Conservation (phyloP, 2,888 invertebrate species). For the Steinernema hermaphroditum region DNA sequence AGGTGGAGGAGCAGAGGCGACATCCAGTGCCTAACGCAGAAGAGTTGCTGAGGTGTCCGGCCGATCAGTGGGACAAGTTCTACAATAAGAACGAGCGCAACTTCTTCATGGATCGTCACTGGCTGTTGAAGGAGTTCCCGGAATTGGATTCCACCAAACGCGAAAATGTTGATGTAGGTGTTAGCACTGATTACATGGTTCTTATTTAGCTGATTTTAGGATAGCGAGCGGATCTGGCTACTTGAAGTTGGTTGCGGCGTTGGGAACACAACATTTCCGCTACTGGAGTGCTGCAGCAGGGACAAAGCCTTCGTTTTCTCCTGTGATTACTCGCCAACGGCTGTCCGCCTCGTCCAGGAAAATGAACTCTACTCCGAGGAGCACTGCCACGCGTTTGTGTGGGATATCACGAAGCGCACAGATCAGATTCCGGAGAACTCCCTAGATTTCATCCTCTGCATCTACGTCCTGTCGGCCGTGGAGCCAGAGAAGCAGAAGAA, state of each 20-base stretch:
- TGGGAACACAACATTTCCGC: constrained; percentile 92
- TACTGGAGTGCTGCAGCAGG: constrained; percentile 74
- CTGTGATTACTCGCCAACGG: constrained; percentile 87
- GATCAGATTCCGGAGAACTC: constrained; percentile 71
- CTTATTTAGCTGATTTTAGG: constrained; percentile 11
- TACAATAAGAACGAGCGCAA: constrained; percentile 62
- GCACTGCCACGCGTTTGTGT: constrained; percentile 84
- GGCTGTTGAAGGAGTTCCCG: constrained; percentile 95
- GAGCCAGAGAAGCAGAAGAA: constrained; percentile 80
- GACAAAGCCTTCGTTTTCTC: constrained; percentile 79
- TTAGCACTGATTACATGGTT: too few species aligned
- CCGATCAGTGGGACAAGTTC: constrained; percentile 64
- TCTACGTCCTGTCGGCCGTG: constrained; percentile 93
- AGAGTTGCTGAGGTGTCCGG: constrained; percentile 48
- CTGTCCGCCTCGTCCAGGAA: constrained; percentile 66
- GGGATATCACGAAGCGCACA: constrained; percentile 80
- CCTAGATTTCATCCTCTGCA: constrained; percentile 83
- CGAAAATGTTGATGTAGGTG: too few species aligned
- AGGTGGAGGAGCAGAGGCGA: constrained; percentile 57
- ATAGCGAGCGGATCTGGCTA: constrained; percentile 68
- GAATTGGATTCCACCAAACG: constrained; percentile 73
- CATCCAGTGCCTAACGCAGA: constrained; percentile 48
- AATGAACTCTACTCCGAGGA: constrained; percentile 69
- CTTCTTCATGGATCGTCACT: constrained; percentile 67
- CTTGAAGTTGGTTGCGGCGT: constrained; percentile 96